A percentile compares a stretch with the other conserved stretches of the same genome.
phyloP scores from a whole-genome alignment of 2,888 invertebrate species.

The Heteromyza rotundicornis region DNA sequence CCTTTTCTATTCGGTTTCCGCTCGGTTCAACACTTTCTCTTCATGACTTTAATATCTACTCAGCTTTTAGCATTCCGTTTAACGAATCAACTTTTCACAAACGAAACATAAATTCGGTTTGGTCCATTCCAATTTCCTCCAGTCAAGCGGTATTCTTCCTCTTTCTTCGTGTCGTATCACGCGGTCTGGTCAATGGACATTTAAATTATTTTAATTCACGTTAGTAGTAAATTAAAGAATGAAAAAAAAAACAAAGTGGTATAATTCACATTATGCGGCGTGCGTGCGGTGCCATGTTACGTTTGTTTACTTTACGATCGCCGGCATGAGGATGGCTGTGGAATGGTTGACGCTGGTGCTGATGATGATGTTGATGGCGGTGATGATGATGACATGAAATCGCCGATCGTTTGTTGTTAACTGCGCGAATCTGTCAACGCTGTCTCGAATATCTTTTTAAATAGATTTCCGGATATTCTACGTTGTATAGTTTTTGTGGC shows the following conservation, averaged over 20 bases:
- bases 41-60: too few species aligned
- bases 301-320: background rate
- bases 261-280: background rate
- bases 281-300: background rate
- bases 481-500: background rate
- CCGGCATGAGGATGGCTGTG: background rate
- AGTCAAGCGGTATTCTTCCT: too few species aligned
- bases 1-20: too few species aligned
- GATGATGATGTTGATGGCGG: background rate
- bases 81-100: background rate
- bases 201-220: background rate
- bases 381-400: background rate
- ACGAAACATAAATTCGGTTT: background rate
- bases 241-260: background rate
- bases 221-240: too few species aligned
- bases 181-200: background rate
- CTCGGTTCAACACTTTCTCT: background rate
- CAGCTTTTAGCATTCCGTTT: too few species aligned
- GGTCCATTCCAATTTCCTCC: background rate
- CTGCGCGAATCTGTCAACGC: background rate
- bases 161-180: too few species aligned
- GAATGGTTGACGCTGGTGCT: too few species aligned
- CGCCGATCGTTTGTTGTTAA: background rate
- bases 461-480: background rate
- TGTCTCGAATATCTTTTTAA: background rate